These are phyloP conservation scores for Theretra japonica DNA, from an alignment of 2,888 invertebrate genomes.

Conservation along the genomic window DNA sequence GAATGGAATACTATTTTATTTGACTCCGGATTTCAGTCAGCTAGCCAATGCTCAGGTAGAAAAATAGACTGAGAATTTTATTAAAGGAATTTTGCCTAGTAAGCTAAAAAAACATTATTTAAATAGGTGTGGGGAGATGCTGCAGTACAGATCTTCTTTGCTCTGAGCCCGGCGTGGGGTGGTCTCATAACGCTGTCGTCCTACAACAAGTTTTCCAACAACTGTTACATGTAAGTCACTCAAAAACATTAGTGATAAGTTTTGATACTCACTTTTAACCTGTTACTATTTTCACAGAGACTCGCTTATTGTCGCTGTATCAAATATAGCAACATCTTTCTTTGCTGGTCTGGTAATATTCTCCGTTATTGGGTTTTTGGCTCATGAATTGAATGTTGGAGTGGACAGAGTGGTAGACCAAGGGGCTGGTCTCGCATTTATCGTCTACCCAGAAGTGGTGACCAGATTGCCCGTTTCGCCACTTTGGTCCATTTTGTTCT, in stretches of 20 bases:
- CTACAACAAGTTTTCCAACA: conserved; percentile 93
- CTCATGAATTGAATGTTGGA: conserved; percentile 88
- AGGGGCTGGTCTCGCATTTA: conserved; percentile 92
- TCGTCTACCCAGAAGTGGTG: conserved; percentile 94
- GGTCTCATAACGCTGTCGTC: conserved; percentile 93
- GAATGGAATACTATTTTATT: conserved; percentile 91
- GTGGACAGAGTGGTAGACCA: conserved; percentile 90
- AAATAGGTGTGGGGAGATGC: conserved; percentile 92
- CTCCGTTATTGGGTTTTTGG: conserved; percentile 92
- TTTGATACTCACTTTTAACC: conserved; percentile 21
- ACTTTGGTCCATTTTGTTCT: conserved; percentile 92
- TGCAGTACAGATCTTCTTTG: conserved; percentile 94
- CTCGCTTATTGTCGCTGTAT: conserved; percentile 89
- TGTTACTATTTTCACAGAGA: conserved; percentile 80
- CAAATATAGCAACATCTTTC: conserved; percentile 91
- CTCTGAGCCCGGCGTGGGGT: conserved; percentile 94
- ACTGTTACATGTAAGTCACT: conserved; percentile 88
- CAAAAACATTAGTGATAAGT: neutral
- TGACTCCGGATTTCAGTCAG: conserved; percentile 91
- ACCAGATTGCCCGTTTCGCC: conserved; percentile 91
- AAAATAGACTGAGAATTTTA: neutral
- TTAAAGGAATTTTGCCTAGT: neutral
- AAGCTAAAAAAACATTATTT: neutral
- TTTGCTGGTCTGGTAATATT: conserved; percentile 93
- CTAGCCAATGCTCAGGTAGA: conserved; percentile 88